Evolutionary conservation across 2,888 invertebrate species (phyloP), one percentile per base, ranked within the genome.

Genomic region (Drosophila subsilvestris): DNA sequence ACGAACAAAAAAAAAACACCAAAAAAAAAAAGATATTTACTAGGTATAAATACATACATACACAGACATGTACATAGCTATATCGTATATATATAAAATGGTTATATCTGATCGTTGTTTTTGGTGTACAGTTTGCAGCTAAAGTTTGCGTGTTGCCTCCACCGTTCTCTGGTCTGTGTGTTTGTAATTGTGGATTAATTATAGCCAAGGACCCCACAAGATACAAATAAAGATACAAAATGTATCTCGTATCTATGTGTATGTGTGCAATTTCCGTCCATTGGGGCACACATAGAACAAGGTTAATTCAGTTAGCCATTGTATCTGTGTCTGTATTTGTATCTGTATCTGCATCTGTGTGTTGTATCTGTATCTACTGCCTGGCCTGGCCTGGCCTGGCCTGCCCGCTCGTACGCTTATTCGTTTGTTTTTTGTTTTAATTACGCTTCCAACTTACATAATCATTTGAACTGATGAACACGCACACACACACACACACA

Each of bases 171-270:
- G 37, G 44, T 63, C 48, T 70, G 62, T 81, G 58, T 83, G 65
- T 71, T 78, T 77, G 75, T 81, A 88, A 86, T 88, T 86, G 82
- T 80, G 79, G 77, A 84, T 88, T 86, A 86, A 88, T 88, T 86
- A 87, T 81, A 80, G 74, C 86, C 80, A 89, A 88, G 88, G 85
- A 88, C 85, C 67, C 61, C 72, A 66, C 69, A 82, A 83, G 83
- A 83, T 83, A 83, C 83, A 84, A 85, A 85, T 68, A 79, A 79
- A 83, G 81, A 86, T 85, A 85, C 79, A 80, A 82, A 70, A 68
- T 62, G 69, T 70, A 62, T 68, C 68, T 69, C 50, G 50, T 68
- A 49, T 73, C 32, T 62, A 20, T 61, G 50, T 59, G 37, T 70
- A 47, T 78, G 73, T 78, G 75, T 79, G 77, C 80, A 76, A 79